phyloP scores from a whole-genome alignment of 2,113 vertebrate genomes.

The Ptychochromis oligacanthus region DNA sequence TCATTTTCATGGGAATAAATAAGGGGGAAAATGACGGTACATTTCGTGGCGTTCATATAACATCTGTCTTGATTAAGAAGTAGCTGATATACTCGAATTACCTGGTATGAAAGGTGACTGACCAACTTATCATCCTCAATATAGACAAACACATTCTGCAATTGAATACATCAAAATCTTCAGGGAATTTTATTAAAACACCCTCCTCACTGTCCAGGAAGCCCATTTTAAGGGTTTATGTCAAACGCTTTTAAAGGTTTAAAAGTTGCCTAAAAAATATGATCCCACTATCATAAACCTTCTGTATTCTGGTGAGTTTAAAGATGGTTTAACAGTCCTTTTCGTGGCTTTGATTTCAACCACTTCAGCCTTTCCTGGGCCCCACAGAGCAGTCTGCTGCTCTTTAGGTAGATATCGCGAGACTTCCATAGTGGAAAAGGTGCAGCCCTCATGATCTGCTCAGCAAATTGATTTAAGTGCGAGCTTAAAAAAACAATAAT shows the following conservation, averaged over 20 bases:
- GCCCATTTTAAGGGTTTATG: not conserved
- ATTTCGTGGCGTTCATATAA: too few species aligned
- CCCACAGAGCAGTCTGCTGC: not conserved
- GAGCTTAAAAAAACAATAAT: not conserved
- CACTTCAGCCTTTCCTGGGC: slow-evolving; percentile 19
- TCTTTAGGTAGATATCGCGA: not conserved
- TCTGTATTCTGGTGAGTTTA: not conserved
- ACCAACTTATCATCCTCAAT: too few species aligned
- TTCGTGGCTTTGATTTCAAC: not conserved
- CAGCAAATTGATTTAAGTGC: not conserved
- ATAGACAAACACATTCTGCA: too few species aligned
- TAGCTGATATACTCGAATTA: too few species aligned
- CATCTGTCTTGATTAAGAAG: too few species aligned
- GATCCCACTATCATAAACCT: not conserved
- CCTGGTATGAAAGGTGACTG: too few species aligned
- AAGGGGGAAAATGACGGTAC: too few species aligned
- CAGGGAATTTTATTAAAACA: too few species aligned
- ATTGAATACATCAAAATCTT: too few species aligned
- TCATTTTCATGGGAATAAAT: too few species aligned
- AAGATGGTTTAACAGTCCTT: not conserved
- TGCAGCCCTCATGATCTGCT: not conserved
- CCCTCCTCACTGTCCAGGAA: too few species aligned
- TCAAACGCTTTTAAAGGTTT: rapidly evolving
- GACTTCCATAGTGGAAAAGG: not conserved
- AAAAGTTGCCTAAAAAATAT: rapidly evolving